These are phyloP conservation scores for Taeniopygia guttata DNA, from an alignment of 2,797 vertebrate genomes.

Conservation along the genomic window DNA sequence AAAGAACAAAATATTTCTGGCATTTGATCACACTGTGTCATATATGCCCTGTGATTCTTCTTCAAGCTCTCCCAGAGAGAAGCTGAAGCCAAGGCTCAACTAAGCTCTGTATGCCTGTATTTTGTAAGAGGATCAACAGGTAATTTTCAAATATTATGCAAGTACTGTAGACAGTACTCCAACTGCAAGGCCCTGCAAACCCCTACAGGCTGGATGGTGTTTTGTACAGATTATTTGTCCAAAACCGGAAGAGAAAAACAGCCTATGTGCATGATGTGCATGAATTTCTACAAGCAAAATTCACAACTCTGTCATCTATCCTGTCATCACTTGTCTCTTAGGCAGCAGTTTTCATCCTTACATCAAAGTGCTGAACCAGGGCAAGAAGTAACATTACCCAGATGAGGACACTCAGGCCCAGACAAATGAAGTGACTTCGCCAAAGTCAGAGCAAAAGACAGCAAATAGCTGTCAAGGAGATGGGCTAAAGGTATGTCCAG, in stretches of 20 bases:
- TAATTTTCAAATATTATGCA: background rate
- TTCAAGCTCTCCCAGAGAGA: slow-evolving; percentile 25
- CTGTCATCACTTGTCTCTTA: background rate
- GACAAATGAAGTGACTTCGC: background rate
- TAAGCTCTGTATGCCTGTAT: background rate
- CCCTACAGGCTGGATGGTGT: background rate
- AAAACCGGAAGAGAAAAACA: background rate
- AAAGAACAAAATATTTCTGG: slow-evolving; percentile 81
- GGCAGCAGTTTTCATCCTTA: background rate
- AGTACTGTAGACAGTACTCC: background rate
- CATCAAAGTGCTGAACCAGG: background rate
- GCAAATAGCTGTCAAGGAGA: background rate
- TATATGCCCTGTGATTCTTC: slow-evolving; percentile 67
- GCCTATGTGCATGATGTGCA: accelerated
- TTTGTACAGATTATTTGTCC: background rate
- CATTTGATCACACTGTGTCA: slow-evolving; percentile 75
- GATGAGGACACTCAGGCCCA: background rate
- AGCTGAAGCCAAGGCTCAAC: slow-evolving; percentile 37
- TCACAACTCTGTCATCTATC: background rate
- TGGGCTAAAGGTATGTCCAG: background rate
- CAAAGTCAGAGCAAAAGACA: background rate
- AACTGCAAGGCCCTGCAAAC: background rate
- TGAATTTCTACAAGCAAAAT: background rate
- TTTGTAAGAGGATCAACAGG: background rate
- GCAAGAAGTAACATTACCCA: background rate